A percentile compares a stretch with the other conserved stretches of the same genome.
Conservation (phyloP, 2,113 vertebrate species). For the Noturus placidus region DNA sequence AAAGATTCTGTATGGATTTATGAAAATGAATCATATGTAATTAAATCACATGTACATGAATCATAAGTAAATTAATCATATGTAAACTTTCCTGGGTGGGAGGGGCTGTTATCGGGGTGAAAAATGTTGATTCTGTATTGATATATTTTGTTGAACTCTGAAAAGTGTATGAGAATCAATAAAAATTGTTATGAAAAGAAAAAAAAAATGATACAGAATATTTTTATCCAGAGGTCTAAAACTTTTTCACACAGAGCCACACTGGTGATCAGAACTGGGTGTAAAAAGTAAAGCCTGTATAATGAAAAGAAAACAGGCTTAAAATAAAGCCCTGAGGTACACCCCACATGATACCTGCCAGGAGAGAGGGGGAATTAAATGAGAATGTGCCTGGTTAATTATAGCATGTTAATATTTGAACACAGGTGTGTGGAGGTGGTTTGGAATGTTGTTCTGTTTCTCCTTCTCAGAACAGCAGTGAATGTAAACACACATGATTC, state of each 20-base stretch:
- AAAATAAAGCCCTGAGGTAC: not conserved
- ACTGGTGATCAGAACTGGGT: not conserved
- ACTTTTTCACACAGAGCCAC: not conserved
- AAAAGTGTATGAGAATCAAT: no score
- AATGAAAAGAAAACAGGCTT: not conserved
- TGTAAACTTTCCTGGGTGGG: no score
- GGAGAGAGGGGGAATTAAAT: not conserved
- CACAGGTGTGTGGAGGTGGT: not conserved
- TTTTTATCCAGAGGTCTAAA: no score
- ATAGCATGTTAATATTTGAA: not conserved
- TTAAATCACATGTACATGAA: no score
- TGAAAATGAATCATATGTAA: no score
- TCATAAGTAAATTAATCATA: no score
- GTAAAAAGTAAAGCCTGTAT: not conserved
- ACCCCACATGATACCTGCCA: not conserved
- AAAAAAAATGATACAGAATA: no score
- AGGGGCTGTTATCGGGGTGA: no score
- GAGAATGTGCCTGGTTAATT: not conserved
- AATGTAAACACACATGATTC: not conserved
- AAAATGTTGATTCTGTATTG: no score
- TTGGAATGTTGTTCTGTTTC: not conserved
- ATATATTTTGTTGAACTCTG: no score
- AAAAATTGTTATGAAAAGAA: no score
- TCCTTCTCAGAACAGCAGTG: not conserved
- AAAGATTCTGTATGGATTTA: no score